Base-by-base conservation (phyloP, 2,797 vertebrate genomes). In the Spheniscus humboldti region DNA sequence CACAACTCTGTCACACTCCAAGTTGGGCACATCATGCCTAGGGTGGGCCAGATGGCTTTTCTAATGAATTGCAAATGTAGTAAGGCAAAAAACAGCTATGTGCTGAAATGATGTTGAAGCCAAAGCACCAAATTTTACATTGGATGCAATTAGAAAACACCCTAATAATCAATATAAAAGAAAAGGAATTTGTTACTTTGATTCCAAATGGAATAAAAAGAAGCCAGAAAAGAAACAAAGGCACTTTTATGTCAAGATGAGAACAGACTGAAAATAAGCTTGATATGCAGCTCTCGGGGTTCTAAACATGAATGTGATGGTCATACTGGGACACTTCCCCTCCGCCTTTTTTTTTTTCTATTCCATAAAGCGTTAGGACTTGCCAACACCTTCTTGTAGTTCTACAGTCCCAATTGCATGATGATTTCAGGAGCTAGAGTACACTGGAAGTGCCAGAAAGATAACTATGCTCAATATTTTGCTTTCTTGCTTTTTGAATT, bases 321-420 rank as follows among this genome's bases (percentile, higher is more conserved):
- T 86, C 43, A 56, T 43, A 35, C 16, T 30, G 25, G 63, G 25
- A 76, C 33, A 45, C 19, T 3, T 14, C 9, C 4, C 23, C 7
- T 5, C 5, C 0, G 0, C 11, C 3, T 23, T 33, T 23, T 2
- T 2, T n/a, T n/a, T 66, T 83, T 41, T 7, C 52, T 45, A 6
- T 80, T 85, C 33, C 33, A 43, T 41, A 9, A 62, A 77, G 22
- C 50, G 35, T 39, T 78, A 60, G n/a, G 69, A 8, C 30, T 91
- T 94, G 48, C 45, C 56, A 80, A 79, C 23, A 85, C 7, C 31
- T 63, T 60, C 57, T 77, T 80, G n/a, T 30, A 43, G 11, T 66
- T 41, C 18, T 53, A 41, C 12, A 45, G 33, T 48, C 33, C 17
- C 10, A 41, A 53, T 8, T 84, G 23, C 53, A 78, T 57, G 17